phyloP scores from a whole-genome alignment of 2,113 vertebrate species.

The Macquaria australasica region DNA sequence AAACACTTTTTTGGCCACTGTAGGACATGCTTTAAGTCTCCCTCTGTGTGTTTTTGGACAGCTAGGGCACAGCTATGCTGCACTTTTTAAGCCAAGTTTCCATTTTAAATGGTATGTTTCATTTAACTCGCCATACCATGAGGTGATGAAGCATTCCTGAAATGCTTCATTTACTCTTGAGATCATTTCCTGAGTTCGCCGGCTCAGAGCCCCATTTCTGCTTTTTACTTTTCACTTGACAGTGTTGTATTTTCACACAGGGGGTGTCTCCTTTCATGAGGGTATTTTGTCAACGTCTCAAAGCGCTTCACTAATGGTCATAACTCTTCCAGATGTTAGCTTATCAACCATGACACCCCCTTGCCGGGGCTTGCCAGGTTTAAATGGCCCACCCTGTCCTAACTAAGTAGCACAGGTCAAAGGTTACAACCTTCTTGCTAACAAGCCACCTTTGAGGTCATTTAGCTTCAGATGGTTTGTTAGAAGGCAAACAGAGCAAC shows the following conservation, averaged over 20 bases:
- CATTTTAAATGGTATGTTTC: constrained; percentile 66
- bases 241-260: constrained; percentile 73
- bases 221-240: constrained; percentile 68
- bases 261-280: constrained; percentile 73
- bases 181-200: constrained; percentile 71
- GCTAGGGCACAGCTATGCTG: background rate
- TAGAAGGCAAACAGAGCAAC: constrained; percentile 46
- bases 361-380: constrained; percentile 51
- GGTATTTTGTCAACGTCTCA: constrained; percentile 73
- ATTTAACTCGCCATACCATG: constrained; percentile 67
- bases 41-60: constrained; percentile 22
- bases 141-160: constrained; percentile 73
- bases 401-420: constrained; percentile 77
- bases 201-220: constrained; percentile 42
- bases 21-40: background rate
- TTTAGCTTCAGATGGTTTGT: constrained; percentile 63
- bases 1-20: constrained; percentile 24
- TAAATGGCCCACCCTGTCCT: constrained; percentile 79
- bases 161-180: constrained; percentile 76
- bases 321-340: constrained; percentile 83
- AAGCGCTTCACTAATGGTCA: constrained; percentile 69
- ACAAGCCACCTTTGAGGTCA: constrained; percentile 76
- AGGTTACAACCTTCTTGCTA: constrained; percentile 75
- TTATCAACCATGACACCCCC: constrained; percentile 81
- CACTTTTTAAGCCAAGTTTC: constrained; percentile 49